Base-by-base conservation (phyloP, 2,888 invertebrate genomes). In the Thereva unica region DNA sequence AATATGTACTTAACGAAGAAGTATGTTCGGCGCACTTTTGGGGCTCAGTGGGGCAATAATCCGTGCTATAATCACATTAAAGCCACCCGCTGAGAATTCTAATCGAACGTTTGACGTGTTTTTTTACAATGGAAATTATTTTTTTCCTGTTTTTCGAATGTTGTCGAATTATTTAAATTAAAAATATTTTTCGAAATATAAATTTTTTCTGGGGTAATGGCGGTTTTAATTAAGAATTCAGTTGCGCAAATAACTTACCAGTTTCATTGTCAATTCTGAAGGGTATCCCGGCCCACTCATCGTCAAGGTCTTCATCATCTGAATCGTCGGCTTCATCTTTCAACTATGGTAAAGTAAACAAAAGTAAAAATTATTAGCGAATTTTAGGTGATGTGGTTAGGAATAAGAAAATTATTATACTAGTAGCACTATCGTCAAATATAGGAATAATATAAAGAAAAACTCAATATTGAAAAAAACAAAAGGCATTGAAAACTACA, bases 221-320 rank as follows among this genome's bases (percentile, higher is more conserved):
- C n/a, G 40, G n/a, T 40, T 40, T 38, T 55, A 55, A n/a, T 47
- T 47, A 56, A 5, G 6, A 49, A 9, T 45, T 35, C 34, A 1
- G 7, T 41, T 64, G 1, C 23, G 23, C 2, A 23, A 23, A 23
- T 23, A 12, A 84, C 88, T 85, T 79, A 93, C 93, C 93, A 71
- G 93, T 93, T 82, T 93, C 93, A 9, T 91, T 89, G 77, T 93
- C 93, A 68, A 93, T 88, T 70, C 90, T 91, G 81, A 93, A 92
- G 0, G 90, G 86, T 5, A 93, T 84, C 34, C 92, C 91, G 37
- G 88, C 89, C 93, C 92, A 93, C 4, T 89, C 90, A 77, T 91
- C 88, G 44, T 86, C 86, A 76, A 87, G 76, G 41, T 61, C 23
- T 23, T 23, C 23, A 0, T 67, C 75, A 41, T 73, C 72, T 66